Evolutionary conservation across 2,113 vertebrate genomes (phyloP).

Genomic region (Myotis davidii): DNA sequence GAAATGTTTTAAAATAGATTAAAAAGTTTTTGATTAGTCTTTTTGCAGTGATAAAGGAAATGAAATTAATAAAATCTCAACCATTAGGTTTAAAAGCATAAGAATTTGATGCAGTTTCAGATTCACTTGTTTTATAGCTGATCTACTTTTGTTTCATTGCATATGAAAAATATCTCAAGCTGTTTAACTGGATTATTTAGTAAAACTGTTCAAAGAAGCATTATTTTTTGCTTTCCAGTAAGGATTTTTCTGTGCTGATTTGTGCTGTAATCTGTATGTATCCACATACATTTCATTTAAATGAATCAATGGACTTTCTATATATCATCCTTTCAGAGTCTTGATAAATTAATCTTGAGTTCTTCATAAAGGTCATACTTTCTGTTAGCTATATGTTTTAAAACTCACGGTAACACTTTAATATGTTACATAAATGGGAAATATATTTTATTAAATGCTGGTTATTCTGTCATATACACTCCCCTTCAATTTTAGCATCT

Average conservation of each 20-base stretch:
- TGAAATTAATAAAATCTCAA: slow-evolving; percentile 46
- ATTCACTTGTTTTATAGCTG: not conserved
- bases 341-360: slow-evolving; percentile 55
- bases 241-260: slow-evolving; percentile 43
- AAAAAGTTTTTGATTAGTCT: slow-evolving; percentile 51
- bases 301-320: not conserved
- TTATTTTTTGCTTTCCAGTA: slow-evolving; percentile 51
- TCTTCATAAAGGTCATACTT: slow-evolving; percentile 42
- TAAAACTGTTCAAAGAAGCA: slow-evolving; percentile 30
- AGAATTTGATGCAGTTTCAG: slow-evolving; percentile 49
- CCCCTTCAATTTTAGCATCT: slow-evolving; percentile 68
- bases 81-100: slow-evolving; percentile 50
- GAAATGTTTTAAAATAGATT: slow-evolving; percentile 47
- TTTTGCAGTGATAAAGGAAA: not conserved
- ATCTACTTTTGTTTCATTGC: slow-evolving; percentile 59
- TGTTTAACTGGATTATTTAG: slow-evolving; percentile 58
- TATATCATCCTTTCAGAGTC: slow-evolving; percentile 43
- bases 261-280: slow-evolving; percentile 28
- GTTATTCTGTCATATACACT: not conserved
- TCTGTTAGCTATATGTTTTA: slow-evolving; percentile 45
- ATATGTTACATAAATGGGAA: slow-evolving; percentile 11
- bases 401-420: slow-evolving; percentile 11
- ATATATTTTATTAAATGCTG: not conserved
- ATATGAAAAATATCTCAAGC: slow-evolving; percentile 46
- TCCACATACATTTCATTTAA: slow-evolving; percentile 59